Evolutionary conservation across 1,140 invertebrate species (phyloP).

Genomic region (Drosophila asahinai): DNA sequence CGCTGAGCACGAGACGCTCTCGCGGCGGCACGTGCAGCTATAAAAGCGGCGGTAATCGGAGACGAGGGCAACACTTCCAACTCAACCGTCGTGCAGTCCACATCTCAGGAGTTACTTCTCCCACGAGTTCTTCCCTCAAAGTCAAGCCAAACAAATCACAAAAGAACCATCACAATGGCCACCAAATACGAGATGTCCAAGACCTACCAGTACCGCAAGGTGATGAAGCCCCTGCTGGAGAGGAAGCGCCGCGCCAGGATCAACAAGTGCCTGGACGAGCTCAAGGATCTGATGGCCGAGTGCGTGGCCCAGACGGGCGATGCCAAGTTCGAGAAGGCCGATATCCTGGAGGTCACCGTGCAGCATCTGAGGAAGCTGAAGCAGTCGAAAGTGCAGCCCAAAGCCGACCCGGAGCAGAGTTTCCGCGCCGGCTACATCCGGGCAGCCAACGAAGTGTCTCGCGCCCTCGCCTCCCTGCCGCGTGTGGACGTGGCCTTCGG

Average conservation of each 20-base stretch:
- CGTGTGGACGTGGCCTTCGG: conserved; percentile 94
- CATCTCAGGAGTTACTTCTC: conserved; percentile 33
- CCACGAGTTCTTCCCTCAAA: conserved; percentile 15
- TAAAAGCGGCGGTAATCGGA: conserved; percentile 74
- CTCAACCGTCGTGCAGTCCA: conserved; percentile 69
- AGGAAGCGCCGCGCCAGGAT: conserved; percentile 96
- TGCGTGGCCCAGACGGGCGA: conserved; percentile 93
- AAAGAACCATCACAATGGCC: conserved; percentile 55
- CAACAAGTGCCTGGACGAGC: conserved; percentile 96
- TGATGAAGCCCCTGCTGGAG: conserved; percentile 98
- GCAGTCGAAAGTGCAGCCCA: conserved; percentile 79
- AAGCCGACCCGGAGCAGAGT: conserved; percentile 87
- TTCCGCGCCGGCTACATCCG: conserved; percentile 96
- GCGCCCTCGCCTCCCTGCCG: conserved; percentile 92
- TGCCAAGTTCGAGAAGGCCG: conserved; percentile 97
- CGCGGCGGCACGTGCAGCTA: conserved; percentile 79
- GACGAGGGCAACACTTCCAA: conserved; percentile 75
- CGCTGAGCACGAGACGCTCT: conserved; percentile 76
- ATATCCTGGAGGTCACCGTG: conserved; percentile 98
- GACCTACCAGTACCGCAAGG: conserved; percentile 96
- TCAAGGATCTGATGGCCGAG: conserved; percentile 96
- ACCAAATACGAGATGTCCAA: conserved; percentile 87
- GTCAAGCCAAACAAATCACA: conserved; percentile 25
- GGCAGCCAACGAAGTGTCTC: conserved; percentile 96
- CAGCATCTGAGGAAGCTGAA: conserved; percentile 95